Conservation (phyloP, 1,140 invertebrate genomes). For the Scylla paramamosain region DNA sequence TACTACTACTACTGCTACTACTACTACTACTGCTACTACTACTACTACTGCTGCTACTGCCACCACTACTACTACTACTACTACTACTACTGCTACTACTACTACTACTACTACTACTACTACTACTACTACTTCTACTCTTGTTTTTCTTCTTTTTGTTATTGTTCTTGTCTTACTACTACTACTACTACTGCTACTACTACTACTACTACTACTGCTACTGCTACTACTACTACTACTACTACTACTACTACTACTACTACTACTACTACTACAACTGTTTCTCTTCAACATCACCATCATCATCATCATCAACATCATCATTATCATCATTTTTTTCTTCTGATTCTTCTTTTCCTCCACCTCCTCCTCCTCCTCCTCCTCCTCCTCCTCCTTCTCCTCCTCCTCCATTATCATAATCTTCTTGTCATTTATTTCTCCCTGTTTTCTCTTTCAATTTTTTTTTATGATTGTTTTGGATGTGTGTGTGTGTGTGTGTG, state of each 20-base stretch:
- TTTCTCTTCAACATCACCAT: neutral
- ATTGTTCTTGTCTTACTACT: neutral
- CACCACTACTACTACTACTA: neutral
- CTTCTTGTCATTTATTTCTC: neutral
- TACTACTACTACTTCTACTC: neutral
- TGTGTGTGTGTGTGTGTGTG: neutral
- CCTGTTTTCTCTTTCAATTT: neutral
- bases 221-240: neutral
- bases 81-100: neutral
- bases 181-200: too few relatives aligned
- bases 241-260: slow-evolving; percentile 6
- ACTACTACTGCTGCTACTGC: neutral
- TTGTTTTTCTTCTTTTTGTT: neutral
- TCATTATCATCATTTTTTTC: too few relatives aligned
- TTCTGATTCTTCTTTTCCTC: neutral
- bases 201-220: neutral
- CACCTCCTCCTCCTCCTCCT: too few relatives aligned
- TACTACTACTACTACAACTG: neutral
- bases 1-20: neutral
- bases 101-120: neutral
- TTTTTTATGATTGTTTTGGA: neutral
- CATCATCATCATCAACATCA: neutral
- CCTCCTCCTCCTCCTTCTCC: neutral
- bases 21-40: neutral
- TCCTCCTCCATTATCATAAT: neutral